A percentile compares a stretch with the other conserved stretches of the same genome.
Conservation (phyloP, 2,113 vertebrate species). For the Limanda limanda region DNA sequence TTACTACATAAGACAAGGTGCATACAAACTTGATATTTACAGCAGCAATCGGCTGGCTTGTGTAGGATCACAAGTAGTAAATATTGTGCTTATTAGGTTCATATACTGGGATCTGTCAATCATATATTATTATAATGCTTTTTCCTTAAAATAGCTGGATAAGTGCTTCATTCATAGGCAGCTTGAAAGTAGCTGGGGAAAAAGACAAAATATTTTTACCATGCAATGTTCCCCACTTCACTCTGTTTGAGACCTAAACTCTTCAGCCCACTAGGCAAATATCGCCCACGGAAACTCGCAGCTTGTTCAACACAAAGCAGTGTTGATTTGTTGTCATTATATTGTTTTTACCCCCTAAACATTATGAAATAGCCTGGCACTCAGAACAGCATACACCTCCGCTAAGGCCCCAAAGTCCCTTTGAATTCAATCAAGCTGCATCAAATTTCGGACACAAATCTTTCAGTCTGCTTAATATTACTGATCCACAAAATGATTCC, state of each 20-base stretch:
- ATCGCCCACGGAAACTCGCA: not conserved
- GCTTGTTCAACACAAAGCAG: not conserved
- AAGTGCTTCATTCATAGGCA: constrained; percentile 23
- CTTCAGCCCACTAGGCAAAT: not conserved
- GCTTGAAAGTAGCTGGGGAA: not conserved
- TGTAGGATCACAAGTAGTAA: not conserved
- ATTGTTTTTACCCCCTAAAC: too few species aligned
- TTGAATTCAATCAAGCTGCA: too few species aligned
- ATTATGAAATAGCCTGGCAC: too few species aligned
- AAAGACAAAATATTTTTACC: constrained; percentile 14
- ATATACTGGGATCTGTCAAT: not conserved
- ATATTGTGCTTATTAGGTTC: not conserved
- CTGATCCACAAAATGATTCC: too few species aligned
- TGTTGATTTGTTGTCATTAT: too few species aligned
- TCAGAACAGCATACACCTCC: too few species aligned
- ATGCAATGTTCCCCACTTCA: not conserved
- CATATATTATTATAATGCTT: not conserved
- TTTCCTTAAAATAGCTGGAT: constrained; percentile 3
- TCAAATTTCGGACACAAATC: too few species aligned
- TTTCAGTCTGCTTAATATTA: too few species aligned
- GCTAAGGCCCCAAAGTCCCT: too few species aligned
- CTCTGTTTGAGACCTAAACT: not conserved
- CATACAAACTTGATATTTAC: constrained; percentile 22
- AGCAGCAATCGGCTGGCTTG: not conserved
- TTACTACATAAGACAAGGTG: constrained; percentile 12